A percentile compares a stretch with the other conserved stretches of the same genome.
phyloP scores from a whole-genome alignment of 2,113 vertebrate species.

The Falcunculus frontatus region DNA sequence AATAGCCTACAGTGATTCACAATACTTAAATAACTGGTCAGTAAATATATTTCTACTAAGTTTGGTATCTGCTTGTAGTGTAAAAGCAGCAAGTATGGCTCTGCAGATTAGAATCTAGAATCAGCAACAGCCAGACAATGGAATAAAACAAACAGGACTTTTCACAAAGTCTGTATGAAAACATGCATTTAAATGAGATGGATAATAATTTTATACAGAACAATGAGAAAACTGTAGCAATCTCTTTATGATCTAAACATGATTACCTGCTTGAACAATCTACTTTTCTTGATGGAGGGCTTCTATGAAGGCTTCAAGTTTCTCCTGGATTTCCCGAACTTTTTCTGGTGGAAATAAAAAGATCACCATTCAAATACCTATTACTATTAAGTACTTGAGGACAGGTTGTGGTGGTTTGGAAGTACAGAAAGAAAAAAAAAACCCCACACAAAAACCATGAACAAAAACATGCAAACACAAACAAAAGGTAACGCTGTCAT shows the following conservation, averaged over 20 bases:
- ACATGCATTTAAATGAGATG: not conserved
- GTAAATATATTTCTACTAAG: not conserved
- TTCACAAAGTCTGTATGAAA: not conserved
- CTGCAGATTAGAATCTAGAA: not conserved
- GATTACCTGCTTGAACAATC: conserved; percentile 50
- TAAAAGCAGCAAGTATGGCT: not conserved
- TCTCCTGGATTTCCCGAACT: conserved; percentile 99
- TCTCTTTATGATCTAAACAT: not conserved
- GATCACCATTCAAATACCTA: not conserved
- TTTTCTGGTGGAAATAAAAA: conserved; percentile 82
- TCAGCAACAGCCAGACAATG: not conserved
- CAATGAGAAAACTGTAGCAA: not conserved
- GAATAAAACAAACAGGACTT: not conserved
- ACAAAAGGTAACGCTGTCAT: not conserved
- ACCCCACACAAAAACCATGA: not conserved
- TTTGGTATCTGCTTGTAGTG: not conserved
- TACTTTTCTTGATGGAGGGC: conserved; percentile 98
- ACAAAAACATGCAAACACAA: not conserved
- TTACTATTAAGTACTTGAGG: not conserved
- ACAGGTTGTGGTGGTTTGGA: not conserved
- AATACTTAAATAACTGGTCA: not conserved
- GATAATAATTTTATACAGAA: not conserved
- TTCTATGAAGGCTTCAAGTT: conserved; percentile 99
- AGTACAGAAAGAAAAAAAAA: not conserved
- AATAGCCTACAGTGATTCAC: not conserved